Conservation (phyloP, 1,140 invertebrate species). For the Cephus cinctus region DNA sequence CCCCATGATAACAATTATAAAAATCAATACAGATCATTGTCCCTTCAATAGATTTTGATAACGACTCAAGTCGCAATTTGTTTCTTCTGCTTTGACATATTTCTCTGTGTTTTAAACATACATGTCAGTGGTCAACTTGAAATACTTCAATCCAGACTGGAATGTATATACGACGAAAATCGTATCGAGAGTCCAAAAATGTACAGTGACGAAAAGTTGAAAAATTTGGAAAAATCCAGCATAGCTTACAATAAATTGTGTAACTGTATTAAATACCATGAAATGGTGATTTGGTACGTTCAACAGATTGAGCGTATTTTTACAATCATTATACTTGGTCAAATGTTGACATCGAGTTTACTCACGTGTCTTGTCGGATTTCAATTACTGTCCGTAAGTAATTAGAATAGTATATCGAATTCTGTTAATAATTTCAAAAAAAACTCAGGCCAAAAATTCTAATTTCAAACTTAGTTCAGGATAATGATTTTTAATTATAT, state of each 20-base stretch:
- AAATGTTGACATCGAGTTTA: neutral
- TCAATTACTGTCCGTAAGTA: neutral
- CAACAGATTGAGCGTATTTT: neutral
- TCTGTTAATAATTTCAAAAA: too few relatives aligned
- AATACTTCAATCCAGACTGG: neutral
- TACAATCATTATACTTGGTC: neutral
- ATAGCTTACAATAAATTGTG: conserved; percentile 1
- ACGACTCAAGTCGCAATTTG: neutral
- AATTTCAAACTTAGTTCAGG: neutral
- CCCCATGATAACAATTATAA: too few relatives aligned
- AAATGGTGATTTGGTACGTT: neutral
- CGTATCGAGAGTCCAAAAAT: too few relatives aligned
- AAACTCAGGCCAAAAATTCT: too few relatives aligned
- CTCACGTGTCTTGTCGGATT: neutral
- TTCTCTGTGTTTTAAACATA: neutral
- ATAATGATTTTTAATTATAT: neutral
- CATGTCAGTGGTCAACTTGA: neutral
- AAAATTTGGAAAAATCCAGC: neutral
- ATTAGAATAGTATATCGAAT: too few relatives aligned
- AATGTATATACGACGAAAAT: neutral
- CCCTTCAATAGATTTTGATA: neutral
- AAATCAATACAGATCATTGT: too few relatives aligned
- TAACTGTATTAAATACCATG: neutral
- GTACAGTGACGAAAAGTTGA: too few relatives aligned
- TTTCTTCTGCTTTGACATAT: conserved; percentile 4